phyloP scores from a whole-genome alignment of 2,888 invertebrate genomes.

The Orthonychiurus folsomi region DNA sequence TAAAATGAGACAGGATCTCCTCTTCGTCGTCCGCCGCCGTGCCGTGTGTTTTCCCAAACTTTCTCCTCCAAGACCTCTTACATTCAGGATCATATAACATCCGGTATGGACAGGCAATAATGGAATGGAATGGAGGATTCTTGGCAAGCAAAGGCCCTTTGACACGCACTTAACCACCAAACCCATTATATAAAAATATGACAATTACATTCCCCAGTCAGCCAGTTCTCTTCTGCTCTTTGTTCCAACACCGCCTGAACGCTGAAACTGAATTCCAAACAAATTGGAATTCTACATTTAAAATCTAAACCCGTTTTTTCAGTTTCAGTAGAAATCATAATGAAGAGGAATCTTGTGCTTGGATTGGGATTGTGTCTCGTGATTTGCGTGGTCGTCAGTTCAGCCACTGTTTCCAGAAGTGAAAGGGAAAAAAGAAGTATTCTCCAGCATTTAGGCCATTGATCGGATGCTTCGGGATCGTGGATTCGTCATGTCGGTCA shows the following conservation, averaged over 20 bases:
- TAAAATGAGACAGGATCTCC: too few species aligned
- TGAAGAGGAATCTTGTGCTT: background rate
- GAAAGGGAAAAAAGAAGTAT: slow-evolving; percentile 11
- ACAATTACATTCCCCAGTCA: background rate
- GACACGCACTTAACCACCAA: background rate
- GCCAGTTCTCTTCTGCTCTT: background rate
- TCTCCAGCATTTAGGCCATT: slow-evolving; percentile 36
- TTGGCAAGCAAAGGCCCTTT: background rate
- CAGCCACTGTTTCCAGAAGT: background rate
- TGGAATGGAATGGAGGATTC: too few species aligned
- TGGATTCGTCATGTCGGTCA: slow-evolving; percentile 37
- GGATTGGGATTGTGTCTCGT: too few species aligned
- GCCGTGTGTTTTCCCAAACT: background rate
- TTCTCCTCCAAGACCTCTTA: background rate
- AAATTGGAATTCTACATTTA: too few species aligned
- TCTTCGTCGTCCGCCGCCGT: too few species aligned
- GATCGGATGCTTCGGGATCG: slow-evolving; percentile 38
- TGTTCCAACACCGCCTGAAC: background rate
- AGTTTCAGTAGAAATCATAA: background rate
- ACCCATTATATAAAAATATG: background rate
- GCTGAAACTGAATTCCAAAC: too few species aligned
- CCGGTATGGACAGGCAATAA: background rate
- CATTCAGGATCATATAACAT: background rate
- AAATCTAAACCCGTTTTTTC: too few species aligned
- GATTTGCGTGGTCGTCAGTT: background rate